These are phyloP conservation scores for Cliona cf. orientalis DNA, from an alignment of 37 sponge, comb jelly and placozoan genomes.

Conservation along the genomic window DNA sequence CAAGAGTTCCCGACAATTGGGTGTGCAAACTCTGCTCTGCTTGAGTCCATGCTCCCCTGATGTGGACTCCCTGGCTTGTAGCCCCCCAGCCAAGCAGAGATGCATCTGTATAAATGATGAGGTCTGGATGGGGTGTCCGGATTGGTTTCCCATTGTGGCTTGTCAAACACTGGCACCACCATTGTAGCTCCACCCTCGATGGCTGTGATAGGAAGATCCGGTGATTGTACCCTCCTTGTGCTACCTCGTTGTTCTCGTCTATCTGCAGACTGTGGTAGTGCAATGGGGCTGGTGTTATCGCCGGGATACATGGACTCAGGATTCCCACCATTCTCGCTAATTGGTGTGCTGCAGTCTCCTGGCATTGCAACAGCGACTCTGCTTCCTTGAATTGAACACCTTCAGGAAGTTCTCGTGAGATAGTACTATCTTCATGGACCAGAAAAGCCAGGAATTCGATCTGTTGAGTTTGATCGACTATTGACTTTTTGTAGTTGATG, in stretches of 20 bases:
- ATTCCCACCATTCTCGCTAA: slow-evolving; percentile 8
- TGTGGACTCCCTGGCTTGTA: neutral
- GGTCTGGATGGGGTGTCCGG: neutral
- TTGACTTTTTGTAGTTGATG: slow-evolving; percentile 16
- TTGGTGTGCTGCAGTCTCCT: neutral
- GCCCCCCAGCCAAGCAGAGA: slow-evolving; percentile 56
- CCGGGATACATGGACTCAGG: slow-evolving; percentile 7
- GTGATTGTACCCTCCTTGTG: neutral
- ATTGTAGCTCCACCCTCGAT: slow-evolving; percentile 17
- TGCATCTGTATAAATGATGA: slow-evolving; percentile 46
- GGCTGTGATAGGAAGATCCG: neutral
- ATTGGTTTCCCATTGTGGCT: slow-evolving; percentile 32
- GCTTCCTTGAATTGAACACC: slow-evolving; percentile 13
- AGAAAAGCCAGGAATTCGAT: slow-evolving; percentile 30
- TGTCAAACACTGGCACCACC: slow-evolving; percentile 31
- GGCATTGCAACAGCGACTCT: neutral
- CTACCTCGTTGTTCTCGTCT: neutral
- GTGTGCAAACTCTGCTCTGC: slow-evolving; percentile 37
- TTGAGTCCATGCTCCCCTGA: slow-evolving; percentile 24
- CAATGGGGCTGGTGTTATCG: slow-evolving; percentile 21
- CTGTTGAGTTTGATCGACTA: slow-evolving; percentile 10
- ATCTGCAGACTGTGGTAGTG: slow-evolving; percentile 8
- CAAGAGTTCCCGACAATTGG: slow-evolving; percentile 50
- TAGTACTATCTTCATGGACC: neutral
- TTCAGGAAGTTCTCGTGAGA: slow-evolving; percentile 1